Evolutionary conservation across 2,888 invertebrate species (phyloP).

Genomic region (Tineola bisselliella): DNA sequence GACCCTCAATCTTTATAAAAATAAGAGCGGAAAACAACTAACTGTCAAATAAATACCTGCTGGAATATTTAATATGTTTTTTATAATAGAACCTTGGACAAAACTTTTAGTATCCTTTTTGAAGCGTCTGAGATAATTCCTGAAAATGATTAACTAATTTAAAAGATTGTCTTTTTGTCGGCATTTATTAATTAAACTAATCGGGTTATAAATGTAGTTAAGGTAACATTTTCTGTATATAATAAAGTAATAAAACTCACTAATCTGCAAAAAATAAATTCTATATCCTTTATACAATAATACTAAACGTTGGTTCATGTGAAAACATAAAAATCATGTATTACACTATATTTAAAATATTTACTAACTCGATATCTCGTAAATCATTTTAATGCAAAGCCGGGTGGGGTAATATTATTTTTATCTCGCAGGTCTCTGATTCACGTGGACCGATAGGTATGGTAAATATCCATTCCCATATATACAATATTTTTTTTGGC

Average conservation of each 20-base stretch:
- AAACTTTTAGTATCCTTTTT: neutral
- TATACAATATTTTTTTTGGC: too few species aligned
- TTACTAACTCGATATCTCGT: neutral
- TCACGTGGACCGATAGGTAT: neutral
- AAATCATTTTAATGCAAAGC: conserved; percentile 2
- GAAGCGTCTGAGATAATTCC: too few species aligned
- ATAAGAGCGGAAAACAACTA: neutral
- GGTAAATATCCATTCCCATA: neutral
- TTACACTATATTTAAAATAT: neutral
- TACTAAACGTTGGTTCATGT: neutral
- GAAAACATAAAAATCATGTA: neutral
- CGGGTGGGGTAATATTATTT: neutral
- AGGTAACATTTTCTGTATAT: too few species aligned
- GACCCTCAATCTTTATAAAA: neutral
- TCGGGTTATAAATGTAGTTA: too few species aligned
- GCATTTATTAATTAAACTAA: too few species aligned
- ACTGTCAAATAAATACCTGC: neutral
- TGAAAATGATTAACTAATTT: too few species aligned
- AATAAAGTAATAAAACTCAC: too few species aligned
- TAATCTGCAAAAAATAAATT: too few species aligned
- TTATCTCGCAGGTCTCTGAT: neutral
- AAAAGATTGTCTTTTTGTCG: too few species aligned
- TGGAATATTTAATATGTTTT: neutral
- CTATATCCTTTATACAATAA: neutral
- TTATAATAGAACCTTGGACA: neutral